Evolutionary conservation across 2,888 invertebrate genomes (phyloP).

Genomic region (Tanypteryx hageni): DNA sequence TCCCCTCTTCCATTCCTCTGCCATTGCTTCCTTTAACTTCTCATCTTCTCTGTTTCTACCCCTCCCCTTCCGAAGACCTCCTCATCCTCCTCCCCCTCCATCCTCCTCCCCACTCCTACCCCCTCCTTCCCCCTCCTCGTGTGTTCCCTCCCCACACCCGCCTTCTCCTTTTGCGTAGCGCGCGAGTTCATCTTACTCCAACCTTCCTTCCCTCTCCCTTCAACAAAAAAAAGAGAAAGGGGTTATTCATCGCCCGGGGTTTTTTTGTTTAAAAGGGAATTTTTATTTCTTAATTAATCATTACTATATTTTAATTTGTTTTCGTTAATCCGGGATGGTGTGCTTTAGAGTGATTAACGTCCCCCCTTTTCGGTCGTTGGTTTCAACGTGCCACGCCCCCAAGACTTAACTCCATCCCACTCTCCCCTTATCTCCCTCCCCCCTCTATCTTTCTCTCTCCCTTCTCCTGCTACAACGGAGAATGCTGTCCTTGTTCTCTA

Average conservation of each 20-base stretch:
- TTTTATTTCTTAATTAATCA: constrained; percentile 45
- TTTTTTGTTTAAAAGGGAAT: background rate
- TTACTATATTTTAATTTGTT: constrained; percentile 50
- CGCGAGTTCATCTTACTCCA: too few relatives aligned
- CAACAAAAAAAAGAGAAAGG: too few relatives aligned
- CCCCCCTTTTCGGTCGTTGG: background rate
- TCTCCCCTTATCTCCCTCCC: too few relatives aligned
- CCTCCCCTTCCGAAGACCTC: background rate
- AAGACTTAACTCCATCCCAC: background rate
- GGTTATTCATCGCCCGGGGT: too few relatives aligned
- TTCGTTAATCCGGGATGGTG: background rate
- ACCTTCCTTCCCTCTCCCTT: too few relatives aligned
- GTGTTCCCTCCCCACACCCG: too few relatives aligned
- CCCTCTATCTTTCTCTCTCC: too few relatives aligned
- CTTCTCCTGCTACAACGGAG: background rate
- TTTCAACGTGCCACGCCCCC: too few relatives aligned
- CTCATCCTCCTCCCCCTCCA: background rate
- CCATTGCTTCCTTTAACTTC: too few relatives aligned
- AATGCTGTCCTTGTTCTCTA: background rate
- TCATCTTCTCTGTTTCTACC: too few relatives aligned
- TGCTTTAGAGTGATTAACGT: background rate
- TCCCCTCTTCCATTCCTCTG: background rate
- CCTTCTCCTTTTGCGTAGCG: too few relatives aligned
- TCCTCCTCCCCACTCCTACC: background rate
- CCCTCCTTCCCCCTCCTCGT: background rate